These are phyloP conservation scores for Phacellophora camtschatica DNA, from an alignment of 30 jellyfish, hydroid and myxozoan genomes.

Conservation along the genomic window DNA sequence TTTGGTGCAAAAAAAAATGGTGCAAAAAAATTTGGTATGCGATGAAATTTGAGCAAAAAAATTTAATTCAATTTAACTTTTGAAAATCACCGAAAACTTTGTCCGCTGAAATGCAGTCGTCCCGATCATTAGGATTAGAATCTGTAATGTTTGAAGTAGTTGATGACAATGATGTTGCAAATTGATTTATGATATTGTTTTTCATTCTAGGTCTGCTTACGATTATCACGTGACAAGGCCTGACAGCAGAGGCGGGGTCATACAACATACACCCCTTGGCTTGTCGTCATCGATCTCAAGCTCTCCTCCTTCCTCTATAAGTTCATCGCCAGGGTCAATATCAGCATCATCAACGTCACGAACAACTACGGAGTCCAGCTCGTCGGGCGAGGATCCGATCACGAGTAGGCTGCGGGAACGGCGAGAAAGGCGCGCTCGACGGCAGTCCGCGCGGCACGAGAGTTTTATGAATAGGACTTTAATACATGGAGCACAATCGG, in stretches of 20 bases:
- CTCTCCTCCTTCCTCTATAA: conserved; percentile 67
- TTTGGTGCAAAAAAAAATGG: too few relatives aligned
- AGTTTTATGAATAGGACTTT: conserved; percentile 85
- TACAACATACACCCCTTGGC: not conserved
- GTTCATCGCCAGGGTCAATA: conserved; percentile 62
- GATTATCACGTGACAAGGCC: conserved; percentile 52
- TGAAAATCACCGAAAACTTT: too few relatives aligned
- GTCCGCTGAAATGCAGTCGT: too few relatives aligned
- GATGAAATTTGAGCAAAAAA: too few relatives aligned
- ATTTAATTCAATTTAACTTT: too few relatives aligned
- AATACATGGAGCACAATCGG: conserved; percentile 75
- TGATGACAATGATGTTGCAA: not conserved
- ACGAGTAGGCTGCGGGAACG: conserved; percentile 52
- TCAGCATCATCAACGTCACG: conserved; percentile 67
- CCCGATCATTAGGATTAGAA: not conserved
- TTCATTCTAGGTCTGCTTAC: conserved; percentile 49
- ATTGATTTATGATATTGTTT: not conserved
- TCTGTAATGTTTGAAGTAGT: not conserved
- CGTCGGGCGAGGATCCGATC: conserved; percentile 70
- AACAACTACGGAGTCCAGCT: conserved; percentile 61
- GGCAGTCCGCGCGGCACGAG: conserved; percentile 85
- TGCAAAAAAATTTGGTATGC: too few relatives aligned
- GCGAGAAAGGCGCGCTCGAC: conserved; percentile 49
- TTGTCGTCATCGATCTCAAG: conserved; percentile 48
- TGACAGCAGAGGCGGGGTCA: conserved; percentile 22